Conservation (phyloP, 2,113 vertebrate genomes). For the Athene cunicularia region DNA sequence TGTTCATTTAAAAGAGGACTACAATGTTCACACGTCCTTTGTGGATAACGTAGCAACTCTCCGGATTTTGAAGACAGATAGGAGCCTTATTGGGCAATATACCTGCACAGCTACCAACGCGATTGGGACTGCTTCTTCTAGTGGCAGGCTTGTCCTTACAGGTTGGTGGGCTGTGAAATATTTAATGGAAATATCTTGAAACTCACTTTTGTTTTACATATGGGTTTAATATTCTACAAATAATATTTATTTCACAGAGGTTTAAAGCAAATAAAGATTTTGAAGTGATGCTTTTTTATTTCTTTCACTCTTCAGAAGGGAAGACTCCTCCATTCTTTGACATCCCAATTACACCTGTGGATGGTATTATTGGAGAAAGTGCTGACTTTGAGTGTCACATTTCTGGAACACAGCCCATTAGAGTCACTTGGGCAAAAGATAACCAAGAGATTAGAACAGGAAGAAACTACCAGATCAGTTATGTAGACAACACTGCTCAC, state of each 20-base stretch:
- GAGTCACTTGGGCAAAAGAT: slow-evolving; percentile 94
- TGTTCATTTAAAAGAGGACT: slow-evolving; percentile 73
- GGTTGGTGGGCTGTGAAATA: slow-evolving; percentile 76
- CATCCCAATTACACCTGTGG: slow-evolving; percentile 80
- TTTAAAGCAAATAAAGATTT: neutral
- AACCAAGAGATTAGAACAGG: slow-evolving; percentile 91
- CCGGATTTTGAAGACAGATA: slow-evolving; percentile 83
- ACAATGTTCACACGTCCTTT: slow-evolving; percentile 85
- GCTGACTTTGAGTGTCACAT: slow-evolving; percentile 91
- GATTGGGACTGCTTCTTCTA: slow-evolving; percentile 91
- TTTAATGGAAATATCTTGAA: neutral
- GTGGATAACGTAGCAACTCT: slow-evolving; percentile 89
- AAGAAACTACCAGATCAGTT: slow-evolving; percentile 91
- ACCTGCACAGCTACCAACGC: slow-evolving; percentile 92
- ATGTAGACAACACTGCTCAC: slow-evolving; percentile 83
- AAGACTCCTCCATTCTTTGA: slow-evolving; percentile 92
- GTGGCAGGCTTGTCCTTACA: slow-evolving; percentile 92
- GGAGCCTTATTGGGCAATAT: slow-evolving; percentile 90
- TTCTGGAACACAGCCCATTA: slow-evolving; percentile 91
- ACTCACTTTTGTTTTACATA: neutral
- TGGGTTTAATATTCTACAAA: neutral
- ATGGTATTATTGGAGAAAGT: slow-evolving; percentile 86
- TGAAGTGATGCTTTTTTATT: slow-evolving; percentile 9
- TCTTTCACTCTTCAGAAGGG: slow-evolving; percentile 82
- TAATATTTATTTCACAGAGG: neutral